Percentiles rank a stretch among this genome's conserved stretches.
Conservation (phyloP, 2,113 vertebrate species). For the Xenopus tropicalis region UCB_Xtro_10.0 CM004450.2:95150001-95150500, state of each 20-base stretch:
- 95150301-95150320: conserved; percentile 42
- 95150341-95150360: conserved; percentile 14
- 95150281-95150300: neutral
- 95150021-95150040: neutral
- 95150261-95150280: conserved; percentile 29
- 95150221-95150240: neutral
- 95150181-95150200: conserved; percentile 1
- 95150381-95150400: conserved; percentile 6
- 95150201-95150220: conserved; percentile 8
- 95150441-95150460: too few species aligned
- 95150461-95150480: too few species aligned
- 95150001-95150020: too few species aligned
- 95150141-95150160: conserved; percentile 3
- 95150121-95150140: neutral
- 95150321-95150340: conserved; percentile 27
- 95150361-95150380: conserved; percentile 21
- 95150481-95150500: too few species aligned
- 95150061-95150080: conserved; percentile 14
- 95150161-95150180: conserved; percentile 15
- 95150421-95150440: too few species aligned
- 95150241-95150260: conserved; percentile 15
- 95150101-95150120: neutral
- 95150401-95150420: neutral
- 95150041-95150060: conserved; percentile 21
- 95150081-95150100: neutral